Evolutionary conservation across 2,113 vertebrate genomes (phyloP).

Genomic region (Nettapus auritus): DNA sequence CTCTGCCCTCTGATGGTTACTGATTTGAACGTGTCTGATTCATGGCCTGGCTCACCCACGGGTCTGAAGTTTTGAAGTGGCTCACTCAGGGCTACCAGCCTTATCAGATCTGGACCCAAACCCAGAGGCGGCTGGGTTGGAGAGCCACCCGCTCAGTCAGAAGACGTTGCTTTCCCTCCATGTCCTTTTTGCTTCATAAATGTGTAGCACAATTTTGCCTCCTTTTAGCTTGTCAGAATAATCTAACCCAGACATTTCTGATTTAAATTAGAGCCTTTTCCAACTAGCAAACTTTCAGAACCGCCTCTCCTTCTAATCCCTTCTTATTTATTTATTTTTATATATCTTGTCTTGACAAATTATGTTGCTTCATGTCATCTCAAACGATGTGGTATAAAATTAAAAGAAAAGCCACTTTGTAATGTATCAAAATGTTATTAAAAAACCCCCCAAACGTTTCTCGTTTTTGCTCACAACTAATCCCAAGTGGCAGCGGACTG

Average conservation of each 20-base stretch:
- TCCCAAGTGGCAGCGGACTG: slow-evolving; percentile 7
- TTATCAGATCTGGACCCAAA: background rate
- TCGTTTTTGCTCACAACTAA: slow-evolving; percentile 46
- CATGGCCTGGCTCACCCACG: background rate
- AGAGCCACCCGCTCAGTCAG: background rate
- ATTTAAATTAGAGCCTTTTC: slow-evolving; percentile 38
- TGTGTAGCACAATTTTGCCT: slow-evolving; percentile 1
- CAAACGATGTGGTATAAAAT: slow-evolving; percentile 42
- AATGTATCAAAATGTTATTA: slow-evolving; percentile 53
- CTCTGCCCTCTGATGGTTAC: background rate
- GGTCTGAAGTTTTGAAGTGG: background rate
- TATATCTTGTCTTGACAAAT: slow-evolving; percentile 41
- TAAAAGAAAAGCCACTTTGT: slow-evolving; percentile 57
- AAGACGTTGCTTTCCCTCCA: background rate
- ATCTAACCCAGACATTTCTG: slow-evolving; percentile 47
- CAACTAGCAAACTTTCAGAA: slow-evolving; percentile 29
- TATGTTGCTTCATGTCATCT: slow-evolving; percentile 31
- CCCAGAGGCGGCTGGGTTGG: background rate
- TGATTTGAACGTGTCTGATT: background rate
- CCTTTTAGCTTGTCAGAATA: slow-evolving; percentile 33
- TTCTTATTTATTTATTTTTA: slow-evolving; percentile 49
- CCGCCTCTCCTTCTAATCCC: slow-evolving; percentile 41
- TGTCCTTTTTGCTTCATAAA: slow-evolving; percentile 14
- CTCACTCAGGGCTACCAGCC: background rate
- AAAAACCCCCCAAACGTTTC: background rate